Evolutionary conservation across 2,888 invertebrate species (phyloP).

Genomic region (Adineta ricciae): DNA sequence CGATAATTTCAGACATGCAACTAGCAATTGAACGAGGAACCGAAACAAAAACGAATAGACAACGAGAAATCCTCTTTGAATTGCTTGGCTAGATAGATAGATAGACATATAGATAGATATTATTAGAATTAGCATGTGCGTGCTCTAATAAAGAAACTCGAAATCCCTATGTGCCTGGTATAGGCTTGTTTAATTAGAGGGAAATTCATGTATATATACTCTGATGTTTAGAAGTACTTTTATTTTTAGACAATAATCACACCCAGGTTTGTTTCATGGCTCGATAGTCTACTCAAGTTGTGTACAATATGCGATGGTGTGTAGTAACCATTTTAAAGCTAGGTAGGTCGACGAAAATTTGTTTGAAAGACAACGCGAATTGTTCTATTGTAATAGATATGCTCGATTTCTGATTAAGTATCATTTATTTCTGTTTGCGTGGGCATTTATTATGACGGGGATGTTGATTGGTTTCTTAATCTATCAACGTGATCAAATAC

Average conservation of each 20-base stretch:
- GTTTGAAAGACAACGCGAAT: too few species aligned
- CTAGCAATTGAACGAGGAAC: not conserved
- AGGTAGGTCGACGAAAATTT: not conserved
- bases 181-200: not conserved
- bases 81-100: not conserved
- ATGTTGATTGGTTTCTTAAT: not conserved
- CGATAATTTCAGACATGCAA: not conserved
- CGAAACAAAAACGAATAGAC: not conserved
- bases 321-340: not conserved
- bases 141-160: not conserved
- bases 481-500: not conserved
- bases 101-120: too few species aligned
- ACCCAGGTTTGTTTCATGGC: too few species aligned
- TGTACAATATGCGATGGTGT: not conserved
- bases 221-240: too few species aligned
- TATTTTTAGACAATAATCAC: not conserved
- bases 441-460: not conserved
- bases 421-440: not conserved
- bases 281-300: not conserved
- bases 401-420: conserved; percentile 3
- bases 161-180: not conserved
- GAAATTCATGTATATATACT: not conserved
- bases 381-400: not conserved
- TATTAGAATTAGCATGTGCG: not conserved
- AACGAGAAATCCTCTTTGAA: not conserved